Percentiles rank a stretch among this genome's conserved stretches.
phyloP scores from a whole-genome alignment of 2,888 invertebrate species.

The Cantharis lateralis region DNA sequence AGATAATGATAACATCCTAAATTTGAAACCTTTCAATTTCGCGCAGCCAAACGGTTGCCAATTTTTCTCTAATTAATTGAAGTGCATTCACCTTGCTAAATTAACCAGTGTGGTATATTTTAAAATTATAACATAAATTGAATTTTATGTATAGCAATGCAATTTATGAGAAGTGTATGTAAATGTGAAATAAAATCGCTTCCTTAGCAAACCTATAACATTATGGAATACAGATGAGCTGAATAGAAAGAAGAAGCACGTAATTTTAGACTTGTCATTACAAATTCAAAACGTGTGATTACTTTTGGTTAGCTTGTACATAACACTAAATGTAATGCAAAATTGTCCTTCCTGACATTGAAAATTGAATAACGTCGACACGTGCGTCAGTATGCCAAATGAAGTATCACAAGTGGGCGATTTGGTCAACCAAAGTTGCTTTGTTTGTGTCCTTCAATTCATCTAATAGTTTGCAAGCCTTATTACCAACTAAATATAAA shows the following conservation, averaged over 20 bases:
- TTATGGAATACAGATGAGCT: not conserved
- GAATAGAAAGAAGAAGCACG: not conserved
- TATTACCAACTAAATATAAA: constrained; percentile 17
- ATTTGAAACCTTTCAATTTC: not conserved
- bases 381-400: constrained; percentile 23
- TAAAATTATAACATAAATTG: not conserved
- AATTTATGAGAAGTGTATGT: not conserved
- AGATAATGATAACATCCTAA: not conserved
- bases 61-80: not conserved
- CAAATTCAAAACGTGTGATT: not conserved
- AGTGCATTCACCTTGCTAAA: not conserved
- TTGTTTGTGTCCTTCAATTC: constrained; percentile 12
- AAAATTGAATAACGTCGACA: constrained; percentile 14
- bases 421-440: constrained; percentile 16
- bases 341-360: constrained; percentile 21
- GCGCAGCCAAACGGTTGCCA: not conserved
- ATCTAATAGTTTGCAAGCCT: constrained; percentile 17
- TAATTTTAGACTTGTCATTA: not conserved
- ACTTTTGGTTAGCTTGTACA: not conserved
- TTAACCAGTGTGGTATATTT: not conserved
- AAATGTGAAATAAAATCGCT: not conserved
- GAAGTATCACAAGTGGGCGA: constrained; percentile 22
- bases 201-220: not conserved
- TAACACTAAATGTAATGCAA: constrained; percentile 13
- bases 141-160: not conserved